phyloP scores from a whole-genome alignment of 1,140 invertebrate species.

The Neodiprion fabricii region DNA sequence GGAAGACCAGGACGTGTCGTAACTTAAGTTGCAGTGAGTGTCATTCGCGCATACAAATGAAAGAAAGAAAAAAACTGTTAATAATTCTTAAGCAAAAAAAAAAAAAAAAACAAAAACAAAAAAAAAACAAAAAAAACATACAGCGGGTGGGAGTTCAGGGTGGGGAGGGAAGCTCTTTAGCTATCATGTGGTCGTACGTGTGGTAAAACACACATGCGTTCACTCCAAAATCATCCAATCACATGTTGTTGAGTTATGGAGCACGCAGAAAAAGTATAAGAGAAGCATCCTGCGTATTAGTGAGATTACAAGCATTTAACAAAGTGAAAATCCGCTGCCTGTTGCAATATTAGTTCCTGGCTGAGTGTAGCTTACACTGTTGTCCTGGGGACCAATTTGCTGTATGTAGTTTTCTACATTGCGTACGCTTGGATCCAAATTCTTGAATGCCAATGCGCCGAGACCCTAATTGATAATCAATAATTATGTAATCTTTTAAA shows the following conservation, averaged over 20 bases:
- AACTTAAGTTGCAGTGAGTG: slow-evolving; percentile 68
- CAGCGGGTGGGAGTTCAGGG: slow-evolving; percentile 48
- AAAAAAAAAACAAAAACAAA: slow-evolving; percentile 53
- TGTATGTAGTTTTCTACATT: slow-evolving; percentile 19
- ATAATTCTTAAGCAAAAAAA: slow-evolving; percentile 62
- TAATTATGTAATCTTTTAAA: background rate
- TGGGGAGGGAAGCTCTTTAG: slow-evolving; percentile 26
- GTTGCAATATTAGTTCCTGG: slow-evolving; percentile 1
- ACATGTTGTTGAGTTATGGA: slow-evolving; percentile 49
- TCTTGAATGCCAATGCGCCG: slow-evolving; percentile 20
- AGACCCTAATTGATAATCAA: background rate
- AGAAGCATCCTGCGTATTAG: slow-evolving; percentile 43
- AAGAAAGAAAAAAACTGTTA: slow-evolving; percentile 57
- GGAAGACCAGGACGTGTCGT: slow-evolving; percentile 93
- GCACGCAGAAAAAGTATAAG: slow-evolving; percentile 45
- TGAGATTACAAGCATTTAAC: slow-evolving; percentile 56
- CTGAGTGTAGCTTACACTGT: background rate
- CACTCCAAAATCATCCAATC: slow-evolving; percentile 43
- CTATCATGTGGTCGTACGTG: slow-evolving; percentile 13
- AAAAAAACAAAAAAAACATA: slow-evolving; percentile 54
- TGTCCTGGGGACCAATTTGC: slow-evolving; percentile 3
- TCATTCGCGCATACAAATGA: slow-evolving; percentile 61
- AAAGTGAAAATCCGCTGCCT: background rate
- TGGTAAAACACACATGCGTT: slow-evolving; percentile 21
- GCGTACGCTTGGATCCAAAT: slow-evolving; percentile 35